Base-by-base conservation (phyloP, 2,888 invertebrate genomes). In the Ochropleura leucogaster region DNA sequence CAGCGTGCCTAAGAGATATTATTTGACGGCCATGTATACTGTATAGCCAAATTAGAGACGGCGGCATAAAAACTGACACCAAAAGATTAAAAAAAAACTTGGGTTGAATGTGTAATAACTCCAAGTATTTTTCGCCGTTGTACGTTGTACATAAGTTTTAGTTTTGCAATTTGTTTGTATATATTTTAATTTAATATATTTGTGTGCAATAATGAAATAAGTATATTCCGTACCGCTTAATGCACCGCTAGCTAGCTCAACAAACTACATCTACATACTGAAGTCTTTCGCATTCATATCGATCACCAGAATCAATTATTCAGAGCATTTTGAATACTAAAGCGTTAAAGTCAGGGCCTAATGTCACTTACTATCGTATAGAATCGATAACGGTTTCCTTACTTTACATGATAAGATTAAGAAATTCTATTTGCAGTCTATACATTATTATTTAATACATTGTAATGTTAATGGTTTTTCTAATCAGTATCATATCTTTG, bases 281-380 rank as follows among this genome's bases (percentile, higher is more conserved):
- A 70, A n/a, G 64, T 62, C 60, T 40, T n/a, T 63, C 30, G 42
- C 55, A 8, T 12, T 46, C 51, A 20, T 71, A 84, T 83, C 66
- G 82, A 75, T 67, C 74, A 68, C 6, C 8, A 40, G 53, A n/a
- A 73, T 81, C 72, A 72, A 84, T 74, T 73, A 79, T 80, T 81
- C 74, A 82, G 57, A 68, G 46, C 68, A 74, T 77, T 87, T 85
- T 83, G 73, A 86, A 85, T 80, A 83, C 82, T 83, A 83, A 59
- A 80, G 44, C 60, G 49, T 44, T 83, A 65, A 78, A 77, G 80
- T 82, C 80, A 81, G 30, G 80, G 57, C 44, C 46, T 66, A 51
- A 44, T 68, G 68, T 67, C 55, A 74, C 20, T 20, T 20, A 18
- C 66, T 47, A 51, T 57, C 53, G 49, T 55, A 40, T 51, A 68